These are phyloP conservation scores for Bombus impatiens DNA, from an alignment of 1,140 invertebrate species.

Conservation along the genomic window DNA sequence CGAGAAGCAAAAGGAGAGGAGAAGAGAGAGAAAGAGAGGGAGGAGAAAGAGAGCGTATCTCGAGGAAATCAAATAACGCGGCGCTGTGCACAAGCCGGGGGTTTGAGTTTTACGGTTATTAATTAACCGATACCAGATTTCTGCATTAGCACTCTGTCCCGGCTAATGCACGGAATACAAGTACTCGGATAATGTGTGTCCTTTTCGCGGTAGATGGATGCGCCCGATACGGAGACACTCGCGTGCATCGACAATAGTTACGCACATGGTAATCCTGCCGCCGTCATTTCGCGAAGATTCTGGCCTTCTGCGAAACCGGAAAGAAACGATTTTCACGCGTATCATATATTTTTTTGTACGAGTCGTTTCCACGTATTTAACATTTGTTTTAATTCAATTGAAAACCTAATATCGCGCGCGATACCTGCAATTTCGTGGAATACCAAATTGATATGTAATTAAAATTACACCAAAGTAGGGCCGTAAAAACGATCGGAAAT, in stretches of 20 bases:
- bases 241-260: constrained; percentile 57
- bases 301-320: background rate
- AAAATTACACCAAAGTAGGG: background rate
- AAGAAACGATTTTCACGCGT: background rate
- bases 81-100: constrained; percentile 62
- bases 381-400: background rate
- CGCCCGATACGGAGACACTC: constrained; percentile 65
- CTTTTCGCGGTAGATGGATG: constrained; percentile 68
- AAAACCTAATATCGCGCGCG: background rate
- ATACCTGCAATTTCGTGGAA: background rate
- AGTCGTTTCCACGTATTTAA: background rate
- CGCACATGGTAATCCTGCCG: constrained; percentile 19
- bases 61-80: constrained; percentile 69
- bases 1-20: background rate
- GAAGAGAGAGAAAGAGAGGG: background rate
- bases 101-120: constrained; percentile 78
- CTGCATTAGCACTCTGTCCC: constrained; percentile 76
- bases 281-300: background rate
- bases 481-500: background rate
- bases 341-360: background rate
- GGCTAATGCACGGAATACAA: constrained; percentile 72
- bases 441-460: background rate
- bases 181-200: constrained; percentile 67
- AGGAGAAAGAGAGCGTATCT: constrained; percentile 47
- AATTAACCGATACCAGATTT: constrained; percentile 78